Conservation (phyloP, 2,113 vertebrate genomes). For the Pomatorhinus ruficollis region DNA sequence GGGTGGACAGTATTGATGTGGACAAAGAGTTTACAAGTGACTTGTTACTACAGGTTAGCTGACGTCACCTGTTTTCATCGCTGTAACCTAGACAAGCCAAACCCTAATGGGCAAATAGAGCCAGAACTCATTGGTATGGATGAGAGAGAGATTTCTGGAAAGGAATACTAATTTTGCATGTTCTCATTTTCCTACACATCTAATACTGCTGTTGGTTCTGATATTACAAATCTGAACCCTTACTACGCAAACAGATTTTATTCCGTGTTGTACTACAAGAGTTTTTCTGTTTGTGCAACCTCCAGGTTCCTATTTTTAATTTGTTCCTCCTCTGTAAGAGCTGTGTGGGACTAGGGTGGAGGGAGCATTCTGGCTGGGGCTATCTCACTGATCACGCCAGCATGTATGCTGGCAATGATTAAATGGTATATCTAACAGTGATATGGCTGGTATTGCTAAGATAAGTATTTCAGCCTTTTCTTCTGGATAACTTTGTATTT, state of each 20-base stretch:
- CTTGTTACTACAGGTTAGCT: neutral
- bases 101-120: neutral
- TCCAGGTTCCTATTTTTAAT: neutral
- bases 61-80: neutral
- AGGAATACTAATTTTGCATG: neutral
- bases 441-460: neutral
- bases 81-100: neutral
- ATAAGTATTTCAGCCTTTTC: neutral
- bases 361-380: neutral
- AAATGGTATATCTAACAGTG: neutral
- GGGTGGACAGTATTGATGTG: neutral
- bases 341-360: neutral
- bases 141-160: neutral
- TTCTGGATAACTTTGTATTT: neutral
- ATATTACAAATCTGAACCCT: neutral
- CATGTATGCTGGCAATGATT: neutral
- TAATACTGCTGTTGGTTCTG: neutral
- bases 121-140: neutral
- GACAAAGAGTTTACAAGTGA: neutral
- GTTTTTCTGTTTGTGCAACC: neutral
- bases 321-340: neutral
- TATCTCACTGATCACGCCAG: neutral
- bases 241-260: neutral
- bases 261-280: neutral
- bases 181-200: neutral